A percentile compares a stretch with the other conserved stretches of the same genome.
Conservation (phyloP, 1,140 invertebrate species). For the Mactra quadrangularis region DNA sequence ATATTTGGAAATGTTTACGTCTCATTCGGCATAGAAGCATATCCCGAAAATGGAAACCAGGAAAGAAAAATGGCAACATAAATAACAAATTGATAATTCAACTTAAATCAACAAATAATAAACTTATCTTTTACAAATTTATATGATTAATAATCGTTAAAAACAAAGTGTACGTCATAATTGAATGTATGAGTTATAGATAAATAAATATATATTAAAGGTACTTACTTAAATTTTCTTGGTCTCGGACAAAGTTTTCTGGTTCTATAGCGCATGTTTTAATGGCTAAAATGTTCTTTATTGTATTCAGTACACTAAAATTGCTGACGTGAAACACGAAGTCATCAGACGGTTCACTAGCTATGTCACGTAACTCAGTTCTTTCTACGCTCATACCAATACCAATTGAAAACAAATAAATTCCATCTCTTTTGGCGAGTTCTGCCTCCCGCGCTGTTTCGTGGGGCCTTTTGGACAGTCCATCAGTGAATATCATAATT, state of each 20-base stretch:
- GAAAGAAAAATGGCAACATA: no score
- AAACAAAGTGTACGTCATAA: no score
- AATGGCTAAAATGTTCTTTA: conserved; percentile 70
- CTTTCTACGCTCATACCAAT: conserved; percentile 62
- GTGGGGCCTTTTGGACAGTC: conserved; percentile 64
- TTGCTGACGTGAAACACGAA: conserved; percentile 65
- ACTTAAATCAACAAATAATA: no score
- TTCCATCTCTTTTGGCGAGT: conserved; percentile 56
- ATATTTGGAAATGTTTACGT: no score
- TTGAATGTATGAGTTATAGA: no score
- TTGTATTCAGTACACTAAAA: conserved; percentile 68
- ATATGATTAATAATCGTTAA: no score
- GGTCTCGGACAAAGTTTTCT: conserved; percentile 25
- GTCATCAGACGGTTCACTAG: neutral
- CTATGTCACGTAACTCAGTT: conserved; percentile 2
- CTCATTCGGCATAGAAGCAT: no score
- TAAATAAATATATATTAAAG: no score
- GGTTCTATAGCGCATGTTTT: conserved; percentile 53
- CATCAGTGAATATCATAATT: conserved; percentile 73
- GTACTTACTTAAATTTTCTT: conserved; percentile 23
- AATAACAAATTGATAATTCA: no score
- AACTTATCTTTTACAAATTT: no score
- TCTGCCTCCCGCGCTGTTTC: conserved; percentile 65
- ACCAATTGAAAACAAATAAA: conserved; percentile 74
- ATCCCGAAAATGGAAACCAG: no score